These are phyloP conservation scores for Sipha flava DNA, from an alignment of 1,140 invertebrate species.

Conservation along the genomic window DNA sequence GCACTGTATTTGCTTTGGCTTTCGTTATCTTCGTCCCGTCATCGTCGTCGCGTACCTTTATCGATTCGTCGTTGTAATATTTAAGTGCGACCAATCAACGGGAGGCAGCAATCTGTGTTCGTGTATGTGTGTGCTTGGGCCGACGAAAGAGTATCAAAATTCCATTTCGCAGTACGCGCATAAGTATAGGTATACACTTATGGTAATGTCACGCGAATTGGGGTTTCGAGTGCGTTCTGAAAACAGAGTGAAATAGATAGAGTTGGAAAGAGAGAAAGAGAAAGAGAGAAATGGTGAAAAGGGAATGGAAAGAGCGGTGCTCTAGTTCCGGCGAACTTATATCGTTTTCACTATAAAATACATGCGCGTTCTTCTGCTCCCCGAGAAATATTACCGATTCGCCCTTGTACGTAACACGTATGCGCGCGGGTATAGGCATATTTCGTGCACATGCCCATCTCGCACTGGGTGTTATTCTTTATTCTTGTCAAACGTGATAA, in stretches of 20 bases:
- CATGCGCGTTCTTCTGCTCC: background rate
- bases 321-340: background rate
- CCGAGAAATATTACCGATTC: background rate
- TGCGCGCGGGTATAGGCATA: background rate
- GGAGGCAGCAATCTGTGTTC: background rate
- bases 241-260: background rate
- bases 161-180: background rate
- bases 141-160: background rate
- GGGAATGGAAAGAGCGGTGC: too few species aligned
- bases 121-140: background rate
- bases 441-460: background rate
- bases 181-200: background rate
- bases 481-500: too few species aligned
- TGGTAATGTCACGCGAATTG: background rate
- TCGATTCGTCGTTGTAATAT: background rate
- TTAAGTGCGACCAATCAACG: background rate
- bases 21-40: background rate
- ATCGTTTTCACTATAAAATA: background rate
- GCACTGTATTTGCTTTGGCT: background rate
- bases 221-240: background rate
- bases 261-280: background rate
- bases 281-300: background rate
- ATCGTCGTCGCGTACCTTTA: background rate
- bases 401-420: background rate
- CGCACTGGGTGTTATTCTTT: too few species aligned